Evolutionary conservation across 2,888 invertebrate species (phyloP).

Genomic region (Trachelus iudaicus): DNA sequence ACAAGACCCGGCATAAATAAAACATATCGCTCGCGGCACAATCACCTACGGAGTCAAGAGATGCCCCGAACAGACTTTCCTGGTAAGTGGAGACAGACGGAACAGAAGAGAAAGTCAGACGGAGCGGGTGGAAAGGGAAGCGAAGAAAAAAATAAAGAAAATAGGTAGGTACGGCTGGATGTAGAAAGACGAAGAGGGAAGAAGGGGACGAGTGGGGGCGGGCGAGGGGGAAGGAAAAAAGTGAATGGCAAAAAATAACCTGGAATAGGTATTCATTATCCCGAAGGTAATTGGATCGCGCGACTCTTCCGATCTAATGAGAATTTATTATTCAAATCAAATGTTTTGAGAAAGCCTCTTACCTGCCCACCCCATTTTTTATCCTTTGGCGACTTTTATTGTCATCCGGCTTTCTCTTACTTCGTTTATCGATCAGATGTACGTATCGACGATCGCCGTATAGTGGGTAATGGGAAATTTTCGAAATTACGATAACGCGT

Average conservation of each 20-base stretch:
- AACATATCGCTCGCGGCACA: slow-evolving; percentile 43
- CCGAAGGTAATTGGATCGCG: slow-evolving; percentile 54
- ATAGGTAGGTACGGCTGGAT: neutral
- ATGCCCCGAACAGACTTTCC: neutral
- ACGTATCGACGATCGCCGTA: neutral
- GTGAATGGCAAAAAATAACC: slow-evolving; percentile 29
- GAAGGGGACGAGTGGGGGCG: neutral
- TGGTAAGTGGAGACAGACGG: slow-evolving; percentile 12
- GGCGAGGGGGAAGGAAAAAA: slow-evolving; percentile 11
- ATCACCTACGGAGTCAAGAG: slow-evolving; percentile 29
- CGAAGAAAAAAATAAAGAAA: slow-evolving; percentile 8
- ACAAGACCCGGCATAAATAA: slow-evolving; percentile 43
- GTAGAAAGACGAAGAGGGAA: slow-evolving; percentile 9
- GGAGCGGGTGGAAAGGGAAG: neutral
- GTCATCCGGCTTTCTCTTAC: neutral
- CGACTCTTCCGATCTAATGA: slow-evolving; percentile 47
- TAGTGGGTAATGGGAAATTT: neutral
- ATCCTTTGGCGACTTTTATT: neutral
- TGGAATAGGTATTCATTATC: slow-evolving; percentile 52
- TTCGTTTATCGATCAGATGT: neutral
- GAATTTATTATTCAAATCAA: slow-evolving; percentile 55
- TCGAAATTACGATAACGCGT: neutral
- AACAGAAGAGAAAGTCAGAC: slow-evolving; percentile 14
- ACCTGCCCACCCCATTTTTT: slow-evolving; percentile 17
- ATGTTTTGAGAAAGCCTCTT: slow-evolving; percentile 45